These are phyloP conservation scores for Drosophila repleta DNA, from an alignment of 1,140 invertebrate genomes.

Conservation along the genomic window DNA sequence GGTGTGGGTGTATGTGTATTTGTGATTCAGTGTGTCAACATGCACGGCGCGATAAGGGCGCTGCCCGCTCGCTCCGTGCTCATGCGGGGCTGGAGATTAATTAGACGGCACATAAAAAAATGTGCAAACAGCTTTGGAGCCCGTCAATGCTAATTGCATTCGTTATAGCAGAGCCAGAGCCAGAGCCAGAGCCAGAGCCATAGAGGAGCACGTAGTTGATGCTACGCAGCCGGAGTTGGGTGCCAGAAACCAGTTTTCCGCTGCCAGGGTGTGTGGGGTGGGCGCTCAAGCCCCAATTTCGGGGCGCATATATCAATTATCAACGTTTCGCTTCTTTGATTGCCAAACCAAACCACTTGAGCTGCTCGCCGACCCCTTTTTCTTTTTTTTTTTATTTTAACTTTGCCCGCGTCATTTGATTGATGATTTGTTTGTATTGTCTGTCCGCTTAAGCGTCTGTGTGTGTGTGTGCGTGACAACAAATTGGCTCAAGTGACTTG, in stretches of 20 bases:
- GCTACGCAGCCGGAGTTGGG: conserved; percentile 5
- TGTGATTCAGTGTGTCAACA: conserved; percentile 49
- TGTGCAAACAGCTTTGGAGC: conserved; percentile 13
- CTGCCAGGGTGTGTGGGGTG: background rate
- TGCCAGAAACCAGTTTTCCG: conserved; percentile 40
- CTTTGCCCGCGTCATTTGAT: conserved; percentile 60
- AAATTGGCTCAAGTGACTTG: conserved; percentile 64
- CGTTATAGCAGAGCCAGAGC: background rate
- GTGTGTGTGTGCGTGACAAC: conserved; percentile 56
- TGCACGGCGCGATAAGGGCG: conserved; percentile 37
- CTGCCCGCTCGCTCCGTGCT: conserved; percentile 15
- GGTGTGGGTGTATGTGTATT: background rate
- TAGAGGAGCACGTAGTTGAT: background rate
- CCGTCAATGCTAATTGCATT: conserved; percentile 39
- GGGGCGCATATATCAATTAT: conserved; percentile 72
- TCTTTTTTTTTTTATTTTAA: conserved; percentile 44
- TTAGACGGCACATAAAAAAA: conserved; percentile 40
- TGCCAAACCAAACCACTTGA: conserved; percentile 80
- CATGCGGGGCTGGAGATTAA: conserved; percentile 30
- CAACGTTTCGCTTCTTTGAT: conserved; percentile 63
- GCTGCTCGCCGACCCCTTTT: conserved; percentile 45
- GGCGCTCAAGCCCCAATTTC: conserved; percentile 50
- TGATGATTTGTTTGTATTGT: conserved; percentile 75
- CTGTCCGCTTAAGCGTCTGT: conserved; percentile 13
- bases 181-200: background rate